Base-by-base conservation (phyloP, 2,888 invertebrate genomes). In the Tridacna gigas region DNA sequence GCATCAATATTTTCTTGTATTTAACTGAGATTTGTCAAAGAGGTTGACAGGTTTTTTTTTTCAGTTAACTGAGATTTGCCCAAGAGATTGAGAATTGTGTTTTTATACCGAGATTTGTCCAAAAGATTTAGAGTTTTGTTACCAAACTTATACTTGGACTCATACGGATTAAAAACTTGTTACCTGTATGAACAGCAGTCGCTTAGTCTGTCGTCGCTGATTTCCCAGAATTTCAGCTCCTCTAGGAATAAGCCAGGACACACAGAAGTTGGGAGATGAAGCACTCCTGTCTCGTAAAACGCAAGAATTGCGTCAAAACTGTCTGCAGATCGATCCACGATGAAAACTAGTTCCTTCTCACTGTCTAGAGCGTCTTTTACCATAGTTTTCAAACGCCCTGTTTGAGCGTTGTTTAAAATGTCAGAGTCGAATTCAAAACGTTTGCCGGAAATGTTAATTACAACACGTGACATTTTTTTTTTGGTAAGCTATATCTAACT, bases 401-500 rank as follows among this genome's bases (percentile, higher is more conserved):
- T 56, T 56, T 56, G 56, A 20, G 3, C 20, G 5, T 18, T 45
- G 47, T 9, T 45, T 9, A 71, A 4, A 9, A 71, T 48, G 51
- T 48, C 22, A 4, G 71, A 71, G 51, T 71, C 26, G 26, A 71
- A 71, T 26, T 71, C 71, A 47, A 71, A 71, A 22, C 51, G 71
- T 71, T 9, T 71, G 4, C 71, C 71, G 51, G 71, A 71, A 12
- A 71, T 51, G 71, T 71, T 71, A 7, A 71, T 4, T 12, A 25
- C 9, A 47, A 71, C 51, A 47, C 71, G 51, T 18, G 26, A 7
- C 71, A 71, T 71, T 20, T 26, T 67, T 9, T 28, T 28, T 66
- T 5, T 9, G 20, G 56, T 56, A 7, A 7, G 37, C 37, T 37
- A 4, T 7, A 37, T 37, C 37, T 37, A 37, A 37, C 7, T 37